Conservation (phyloP, 2,113 vertebrate genomes). For the Malurus alboscapulatus region DNA sequence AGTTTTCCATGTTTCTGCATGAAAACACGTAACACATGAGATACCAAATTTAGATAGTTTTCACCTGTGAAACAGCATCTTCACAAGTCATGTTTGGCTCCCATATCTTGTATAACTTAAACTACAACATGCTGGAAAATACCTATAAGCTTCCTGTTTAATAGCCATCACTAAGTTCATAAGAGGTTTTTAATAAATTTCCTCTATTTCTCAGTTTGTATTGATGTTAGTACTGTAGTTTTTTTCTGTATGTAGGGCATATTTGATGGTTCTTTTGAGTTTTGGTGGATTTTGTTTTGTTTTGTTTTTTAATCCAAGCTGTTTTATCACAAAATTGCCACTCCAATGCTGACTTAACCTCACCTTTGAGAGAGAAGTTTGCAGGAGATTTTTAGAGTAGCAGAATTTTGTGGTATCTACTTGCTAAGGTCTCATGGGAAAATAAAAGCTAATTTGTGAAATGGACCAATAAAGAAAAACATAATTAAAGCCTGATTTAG, state of each 20-base stretch:
- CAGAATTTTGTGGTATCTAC: not conserved
- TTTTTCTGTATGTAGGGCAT: not conserved
- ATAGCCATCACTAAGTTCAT: not conserved
- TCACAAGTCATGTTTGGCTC: not conserved
- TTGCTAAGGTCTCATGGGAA: not conserved
- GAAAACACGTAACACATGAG: not conserved
- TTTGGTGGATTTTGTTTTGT: not conserved
- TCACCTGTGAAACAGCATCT: not conserved
- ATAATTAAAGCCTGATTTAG: not conserved
- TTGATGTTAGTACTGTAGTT: not conserved
- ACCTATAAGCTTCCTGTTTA: not conserved
- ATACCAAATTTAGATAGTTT: not conserved
- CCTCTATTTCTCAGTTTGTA: not conserved
- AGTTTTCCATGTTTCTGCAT: not conserved
- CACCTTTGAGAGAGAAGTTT: not conserved
- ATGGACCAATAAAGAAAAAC: not conserved
- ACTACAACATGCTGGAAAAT: not conserved
- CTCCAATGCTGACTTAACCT: not conserved
- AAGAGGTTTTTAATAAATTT: not conserved
- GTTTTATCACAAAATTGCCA: not conserved
- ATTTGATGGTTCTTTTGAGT: not conserved
- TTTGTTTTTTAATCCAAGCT: not conserved
- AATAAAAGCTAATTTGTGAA: not conserved
- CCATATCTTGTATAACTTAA: not conserved
- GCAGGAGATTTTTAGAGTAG: not conserved